Evolutionary conservation across 2,888 invertebrate genomes (phyloP), one percentile per base, ranked within the genome.

Genomic region (Coecobrya sp.): DNA sequence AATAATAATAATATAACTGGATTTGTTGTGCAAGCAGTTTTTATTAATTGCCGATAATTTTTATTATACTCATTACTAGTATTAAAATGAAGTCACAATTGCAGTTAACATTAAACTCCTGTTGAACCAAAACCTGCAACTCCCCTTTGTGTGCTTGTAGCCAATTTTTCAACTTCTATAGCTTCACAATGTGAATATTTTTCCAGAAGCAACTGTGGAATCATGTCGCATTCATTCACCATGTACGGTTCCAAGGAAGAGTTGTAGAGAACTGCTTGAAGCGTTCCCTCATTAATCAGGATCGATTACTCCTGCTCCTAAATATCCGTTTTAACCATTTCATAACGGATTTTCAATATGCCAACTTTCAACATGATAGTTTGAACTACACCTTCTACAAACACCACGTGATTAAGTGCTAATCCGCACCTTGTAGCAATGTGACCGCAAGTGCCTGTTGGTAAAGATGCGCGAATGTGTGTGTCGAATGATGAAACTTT

Each of bases 301-400:
- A 55, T 81, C 81, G 1, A 81, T 11, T 4, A 81, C 55, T 22
- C 81, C 81, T 1, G 49, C 81, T 55, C n/a, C n/a, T n/a, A n/a
- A n/a, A n/a, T n/a, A n/a, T n/a, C n/a, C n/a, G n/a, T n/a, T n/a
- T n/a, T n/a, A n/a, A n/a, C n/a, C n/a, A n/a, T n/a, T n/a, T n/a
- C 10, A 27, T 36, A 42, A 79, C 52, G 2, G 19, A 52, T 8
- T 52, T 11, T 49, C 10, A n/a, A 22, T 19, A 27, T 19, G 27
- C 27, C 4, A 82, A 13, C 27, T 59, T 4, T 42, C 42, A 42
- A 42, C 10, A 7, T 10, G 10, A 42, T 7, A 42, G 4, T 42
- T 42, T 42, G 42, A n/a, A n/a, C n/a, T n/a, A n/a, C 10, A 42
- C 42, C 42, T 10, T 81, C 19, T 7, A 81, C 52, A 25, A 81